Percentiles rank a stretch among this genome's conserved stretches.
Conservation (phyloP, 2,113 vertebrate species). For the Calonectris borealis region DNA sequence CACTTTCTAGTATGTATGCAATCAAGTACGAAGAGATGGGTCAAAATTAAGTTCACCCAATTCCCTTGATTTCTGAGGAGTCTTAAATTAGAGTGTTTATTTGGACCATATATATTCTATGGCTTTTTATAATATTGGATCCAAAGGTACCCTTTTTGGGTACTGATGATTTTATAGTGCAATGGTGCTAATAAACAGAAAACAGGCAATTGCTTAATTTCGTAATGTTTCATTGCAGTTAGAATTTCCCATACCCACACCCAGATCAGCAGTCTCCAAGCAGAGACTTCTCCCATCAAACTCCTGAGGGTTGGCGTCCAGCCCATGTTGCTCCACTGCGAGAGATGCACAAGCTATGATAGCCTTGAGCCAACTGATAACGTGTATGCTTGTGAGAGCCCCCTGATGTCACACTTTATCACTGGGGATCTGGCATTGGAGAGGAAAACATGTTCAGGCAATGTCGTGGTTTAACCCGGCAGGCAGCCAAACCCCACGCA, state of each 20-base stretch:
- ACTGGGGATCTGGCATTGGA: slow-evolving; percentile 58
- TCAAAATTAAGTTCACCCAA: neutral
- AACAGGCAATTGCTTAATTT: neutral
- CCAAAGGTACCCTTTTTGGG: neutral
- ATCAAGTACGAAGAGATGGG: neutral
- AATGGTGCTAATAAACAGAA: neutral
- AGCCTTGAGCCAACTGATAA: slow-evolving; percentile 62
- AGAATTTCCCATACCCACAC: neutral
- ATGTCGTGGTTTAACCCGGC: no score
- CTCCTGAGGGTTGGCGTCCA: neutral
- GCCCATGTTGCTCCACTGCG: slow-evolving; percentile 41
- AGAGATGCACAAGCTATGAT: slow-evolving; percentile 71
- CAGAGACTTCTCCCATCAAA: neutral
- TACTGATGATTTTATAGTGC: neutral
- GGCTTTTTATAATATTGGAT: neutral
- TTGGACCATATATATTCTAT: neutral
- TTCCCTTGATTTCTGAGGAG: neutral
- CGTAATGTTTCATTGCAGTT: neutral
- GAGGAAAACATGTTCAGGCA: neutral
- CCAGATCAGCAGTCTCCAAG: neutral
- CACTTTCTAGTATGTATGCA: neutral
- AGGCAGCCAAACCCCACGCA: no score
- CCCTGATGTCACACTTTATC: slow-evolving; percentile 68
- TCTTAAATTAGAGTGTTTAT: neutral
- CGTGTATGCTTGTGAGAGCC: slow-evolving; percentile 45